Conservation (phyloP, 2,797 vertebrate genomes). For the Artibeus lituratus region DNA sequence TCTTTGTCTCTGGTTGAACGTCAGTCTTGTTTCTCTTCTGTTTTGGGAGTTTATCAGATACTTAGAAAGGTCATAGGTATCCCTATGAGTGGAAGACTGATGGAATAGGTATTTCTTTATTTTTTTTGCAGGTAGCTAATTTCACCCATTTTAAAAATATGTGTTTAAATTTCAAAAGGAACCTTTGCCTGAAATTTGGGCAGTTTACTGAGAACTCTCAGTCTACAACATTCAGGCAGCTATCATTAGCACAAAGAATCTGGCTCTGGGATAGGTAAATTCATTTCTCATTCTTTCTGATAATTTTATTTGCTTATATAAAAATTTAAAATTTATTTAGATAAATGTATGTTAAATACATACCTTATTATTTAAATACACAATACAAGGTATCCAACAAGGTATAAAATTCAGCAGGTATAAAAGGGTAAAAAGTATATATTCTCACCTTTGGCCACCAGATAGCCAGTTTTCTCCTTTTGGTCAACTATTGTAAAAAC, state of each 20-base stretch:
- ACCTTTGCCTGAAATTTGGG: neutral
- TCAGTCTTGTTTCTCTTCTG: neutral
- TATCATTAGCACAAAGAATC: neutral
- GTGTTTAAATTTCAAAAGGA: neutral
- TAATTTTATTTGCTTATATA: neutral
- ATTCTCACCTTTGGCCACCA: neutral
- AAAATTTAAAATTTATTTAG: neutral
- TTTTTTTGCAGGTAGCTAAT: neutral
- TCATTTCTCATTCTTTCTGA: neutral
- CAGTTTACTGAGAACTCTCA: neutral
- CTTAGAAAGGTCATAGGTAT: neutral
- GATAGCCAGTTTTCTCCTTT: neutral
- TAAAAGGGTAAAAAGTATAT: neutral
- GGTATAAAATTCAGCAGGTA: neutral
- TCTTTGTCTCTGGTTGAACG: neutral
- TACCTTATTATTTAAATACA: neutral
- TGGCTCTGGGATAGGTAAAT: neutral
- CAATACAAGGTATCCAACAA: neutral
- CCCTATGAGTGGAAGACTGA: neutral
- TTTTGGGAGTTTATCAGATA: neutral
- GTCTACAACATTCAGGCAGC: neutral
- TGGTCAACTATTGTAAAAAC: neutral
- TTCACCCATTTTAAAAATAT: neutral
- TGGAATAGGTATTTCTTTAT: neutral
- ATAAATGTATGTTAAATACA: neutral